Evolutionary conservation across 1,140 invertebrate genomes (phyloP), one percentile per base, ranked within the genome.

Genomic region (Tachypleus tridentatus): DNA sequence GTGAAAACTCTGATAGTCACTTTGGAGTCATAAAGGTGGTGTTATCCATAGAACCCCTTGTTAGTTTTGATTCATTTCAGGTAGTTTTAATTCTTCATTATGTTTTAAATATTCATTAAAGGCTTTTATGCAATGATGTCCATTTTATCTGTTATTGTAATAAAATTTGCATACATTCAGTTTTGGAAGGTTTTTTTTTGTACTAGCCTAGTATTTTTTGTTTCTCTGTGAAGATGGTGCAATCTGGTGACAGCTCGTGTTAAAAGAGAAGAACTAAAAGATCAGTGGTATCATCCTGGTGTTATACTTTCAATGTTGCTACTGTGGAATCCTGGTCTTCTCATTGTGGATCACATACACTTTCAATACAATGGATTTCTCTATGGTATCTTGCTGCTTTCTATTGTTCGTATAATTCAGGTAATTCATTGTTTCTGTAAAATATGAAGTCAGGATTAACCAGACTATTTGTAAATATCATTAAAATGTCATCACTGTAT

Each of bases 361-460:
- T 99, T 99, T 77, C 97, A 99, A 76, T 99, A 99, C 74, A 99
- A 99, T 85, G 95, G 96, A 60, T 88, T 99, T 73, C 79, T 99
- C 49, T 90, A 90, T 81, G 97, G 94, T 48, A 80, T 99, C 65
- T 76, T 99, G 57, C 75, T 99, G n/a, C 74, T 96, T 47, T 96
- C 95, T 29, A 85, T 98, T 52, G 79, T 81, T 11, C 78, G 80
- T 70, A 81, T 88, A 48, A 75, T 82, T 68, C 73, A 85, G 75
- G 83, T 78, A 73, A 65, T 67, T 50, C 51, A 60, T 49, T 62
- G 75, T 29, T 29, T 29, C 29, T 29, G 6, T n/a, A n/a, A 51
- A 9, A 9, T 10, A 29, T 62, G 9, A 62, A 8, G 57, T n/a
- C 29, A 29, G 29, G 29, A 29, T 29, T 29, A 29, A 29, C 29